Conservation (phyloP, 2,888 invertebrate genomes). For the Ptychoptera contaminata region DNA sequence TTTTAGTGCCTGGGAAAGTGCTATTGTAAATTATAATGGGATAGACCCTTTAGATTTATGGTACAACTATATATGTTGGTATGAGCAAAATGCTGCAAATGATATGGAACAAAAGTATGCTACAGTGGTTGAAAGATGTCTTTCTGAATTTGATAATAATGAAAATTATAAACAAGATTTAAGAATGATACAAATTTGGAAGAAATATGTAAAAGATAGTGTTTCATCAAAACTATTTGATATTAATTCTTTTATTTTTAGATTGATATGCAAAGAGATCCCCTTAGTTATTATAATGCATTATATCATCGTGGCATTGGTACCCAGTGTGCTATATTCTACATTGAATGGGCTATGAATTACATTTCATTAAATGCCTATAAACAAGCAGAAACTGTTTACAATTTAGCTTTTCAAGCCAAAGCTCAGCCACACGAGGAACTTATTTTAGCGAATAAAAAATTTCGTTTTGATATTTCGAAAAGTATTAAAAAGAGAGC, state of each 20-base stretch:
- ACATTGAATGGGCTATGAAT: conserved; percentile 78
- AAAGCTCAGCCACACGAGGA: conserved; percentile 67
- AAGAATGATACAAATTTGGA: conserved; percentile 75
- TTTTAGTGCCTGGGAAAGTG: conserved; percentile 68
- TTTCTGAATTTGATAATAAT: conserved; percentile 66
- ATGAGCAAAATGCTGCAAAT: conserved; percentile 58
- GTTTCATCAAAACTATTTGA: background rate
- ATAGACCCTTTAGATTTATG: conserved; percentile 80
- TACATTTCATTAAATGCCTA: conserved; percentile 69
- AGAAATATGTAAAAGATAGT: conserved; percentile 60
- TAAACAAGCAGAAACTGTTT: conserved; percentile 71
- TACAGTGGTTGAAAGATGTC: conserved; percentile 69
- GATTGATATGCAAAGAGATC: conserved; percentile 64
- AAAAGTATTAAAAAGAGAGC: conserved; percentile 39
- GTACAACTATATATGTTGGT: conserved; percentile 84
- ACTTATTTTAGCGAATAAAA: conserved; percentile 56
- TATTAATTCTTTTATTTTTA: conserved; percentile 23
- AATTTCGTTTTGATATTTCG: conserved; percentile 56
- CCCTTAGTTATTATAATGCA: conserved; percentile 65
- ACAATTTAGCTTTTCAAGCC: conserved; percentile 58
- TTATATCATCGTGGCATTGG: conserved; percentile 69
- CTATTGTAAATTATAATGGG: conserved; percentile 67
- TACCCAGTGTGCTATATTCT: conserved; percentile 65
- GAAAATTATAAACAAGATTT: conserved; percentile 71
- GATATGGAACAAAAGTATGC: conserved; percentile 87